Conservation (phyloP, 2,888 invertebrate species). For the Fragum whitleyi region DNA sequence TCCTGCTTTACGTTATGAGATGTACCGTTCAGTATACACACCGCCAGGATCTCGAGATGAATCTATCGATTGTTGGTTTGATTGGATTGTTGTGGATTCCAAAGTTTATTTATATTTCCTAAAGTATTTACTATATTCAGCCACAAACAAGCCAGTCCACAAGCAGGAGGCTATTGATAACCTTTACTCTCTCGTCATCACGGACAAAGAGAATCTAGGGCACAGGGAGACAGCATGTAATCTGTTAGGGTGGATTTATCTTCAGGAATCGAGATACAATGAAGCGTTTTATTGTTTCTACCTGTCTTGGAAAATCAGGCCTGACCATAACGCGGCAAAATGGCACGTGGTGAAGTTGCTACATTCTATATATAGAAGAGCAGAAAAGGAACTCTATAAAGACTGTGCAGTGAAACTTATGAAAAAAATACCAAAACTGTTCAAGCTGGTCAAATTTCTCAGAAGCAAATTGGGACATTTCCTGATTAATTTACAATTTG, state of each 20-base stretch:
- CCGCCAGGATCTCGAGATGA: background rate
- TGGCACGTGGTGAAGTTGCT: conserved; percentile 13
- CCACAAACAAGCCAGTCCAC: background rate
- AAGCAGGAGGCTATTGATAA: background rate
- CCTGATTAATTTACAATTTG: too few relatives aligned
- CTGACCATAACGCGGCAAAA: conserved; percentile 23
- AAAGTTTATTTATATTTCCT: conserved; percentile 26
- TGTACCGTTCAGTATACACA: conserved; percentile 15
- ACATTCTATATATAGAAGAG: background rate
- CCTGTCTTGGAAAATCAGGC: conserved; percentile 7
- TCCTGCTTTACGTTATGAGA: conserved; percentile 12
- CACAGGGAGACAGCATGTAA: conserved; percentile 22
- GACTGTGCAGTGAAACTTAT: too few relatives aligned
- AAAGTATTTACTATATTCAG: background rate
- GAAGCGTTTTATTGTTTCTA: conserved; percentile 13
- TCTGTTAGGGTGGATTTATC: conserved; percentile 13
- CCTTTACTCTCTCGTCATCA: background rate
- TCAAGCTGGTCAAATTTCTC: too few relatives aligned
- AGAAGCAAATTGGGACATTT: too few relatives aligned
- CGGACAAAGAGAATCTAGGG: background rate
- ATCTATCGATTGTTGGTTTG: conserved; percentile 15
- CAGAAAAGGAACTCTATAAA: too few relatives aligned
- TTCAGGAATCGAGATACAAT: background rate
- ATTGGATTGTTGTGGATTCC: conserved; percentile 26
- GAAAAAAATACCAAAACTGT: too few relatives aligned